Conservation (phyloP, 2,888 invertebrate species). For the Tillus elongatus region DNA sequence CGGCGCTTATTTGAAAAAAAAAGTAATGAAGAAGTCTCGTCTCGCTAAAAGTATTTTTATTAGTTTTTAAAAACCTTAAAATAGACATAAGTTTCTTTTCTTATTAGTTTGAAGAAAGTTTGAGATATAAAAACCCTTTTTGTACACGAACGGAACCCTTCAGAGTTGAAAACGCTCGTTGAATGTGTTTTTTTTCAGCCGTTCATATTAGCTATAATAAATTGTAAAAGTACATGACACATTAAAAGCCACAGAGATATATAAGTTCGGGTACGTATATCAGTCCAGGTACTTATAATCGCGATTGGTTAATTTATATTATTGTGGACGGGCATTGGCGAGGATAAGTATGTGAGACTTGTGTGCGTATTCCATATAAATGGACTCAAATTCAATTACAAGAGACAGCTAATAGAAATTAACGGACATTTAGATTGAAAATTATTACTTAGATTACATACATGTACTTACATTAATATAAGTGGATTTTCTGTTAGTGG, state of each 20-base stretch:
- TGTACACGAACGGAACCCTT: no score
- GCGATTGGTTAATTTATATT: conserved; percentile 30
- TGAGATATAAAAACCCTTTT: no score
- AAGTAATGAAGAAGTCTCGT: no score
- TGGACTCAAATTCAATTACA: conserved; percentile 34
- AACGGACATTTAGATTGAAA: conserved; percentile 31
- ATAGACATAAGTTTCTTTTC: no score
- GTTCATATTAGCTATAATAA: conserved; percentile 32
- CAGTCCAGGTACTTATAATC: conserved; percentile 30
- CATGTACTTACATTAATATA: conserved; percentile 27
- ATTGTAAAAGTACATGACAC: conserved; percentile 35
- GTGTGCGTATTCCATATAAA: conserved; percentile 32
- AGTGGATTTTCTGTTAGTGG: no score
- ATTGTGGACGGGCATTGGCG: no score
- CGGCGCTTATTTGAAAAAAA: no score
- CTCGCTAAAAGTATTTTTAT: no score
- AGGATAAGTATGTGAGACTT: no score
- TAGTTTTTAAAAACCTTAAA: no score
- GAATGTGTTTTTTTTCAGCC: conserved; percentile 18
- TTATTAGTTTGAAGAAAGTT: no score
- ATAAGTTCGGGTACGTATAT: conserved; percentile 28
- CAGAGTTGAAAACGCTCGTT: no score
- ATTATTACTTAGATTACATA: conserved; percentile 32
- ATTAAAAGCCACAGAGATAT: conserved; percentile 35
- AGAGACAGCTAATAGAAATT: conserved; percentile 33